Evolutionary conservation across 2,888 invertebrate species (phyloP), one percentile per base, ranked within the genome.

Genomic region (Hirtodrosophila cameraria): DNA sequence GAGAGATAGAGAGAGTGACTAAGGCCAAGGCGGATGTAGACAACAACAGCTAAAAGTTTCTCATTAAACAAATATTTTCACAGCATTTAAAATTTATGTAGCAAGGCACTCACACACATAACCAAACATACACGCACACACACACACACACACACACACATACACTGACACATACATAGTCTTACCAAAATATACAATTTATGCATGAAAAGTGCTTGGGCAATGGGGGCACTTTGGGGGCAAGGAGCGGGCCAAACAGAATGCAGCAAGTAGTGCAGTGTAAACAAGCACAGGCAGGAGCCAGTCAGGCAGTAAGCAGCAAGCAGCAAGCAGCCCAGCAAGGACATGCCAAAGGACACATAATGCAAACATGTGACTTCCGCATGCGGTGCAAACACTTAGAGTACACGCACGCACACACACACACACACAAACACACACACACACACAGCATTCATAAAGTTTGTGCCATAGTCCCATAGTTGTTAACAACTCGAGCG

Each of bases 301-400:
- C 43, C 52, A 53, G 55, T 30, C 43, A 65, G 71, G 50, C 64
- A 42, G 57, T 36, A 35, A 50, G 58, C 27, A n/a, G n/a, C 33
- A 30, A 20, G 23, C 8, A 23, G 50, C 61, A 36, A 43, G 31
- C 48, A 65, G 36, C 59, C 41, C 57, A 23, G 82, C 83, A 86
- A 86, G 87, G 87, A 87, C 86, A 81, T 71, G 86, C 83, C 83
- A 87, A 81, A 85, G 80, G 87, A 86, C 86, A 86, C 80, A 86
- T 87, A 86, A 82, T 82, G 82, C 88, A 82, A 87, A 82, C 82
- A 82, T 82, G 86, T 84, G 86, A 82, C 82, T 82, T 82, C 82
- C 82, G 88, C 88, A 82, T 87, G 88, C 84, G 85, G 82, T 80
- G 88, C 82, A 87, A 86, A 81, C 87, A 86, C 81, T 87, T 83